Evolutionary conservation across 2,888 invertebrate genomes (phyloP).

Genomic region (Coelopa pilipes): DNA sequence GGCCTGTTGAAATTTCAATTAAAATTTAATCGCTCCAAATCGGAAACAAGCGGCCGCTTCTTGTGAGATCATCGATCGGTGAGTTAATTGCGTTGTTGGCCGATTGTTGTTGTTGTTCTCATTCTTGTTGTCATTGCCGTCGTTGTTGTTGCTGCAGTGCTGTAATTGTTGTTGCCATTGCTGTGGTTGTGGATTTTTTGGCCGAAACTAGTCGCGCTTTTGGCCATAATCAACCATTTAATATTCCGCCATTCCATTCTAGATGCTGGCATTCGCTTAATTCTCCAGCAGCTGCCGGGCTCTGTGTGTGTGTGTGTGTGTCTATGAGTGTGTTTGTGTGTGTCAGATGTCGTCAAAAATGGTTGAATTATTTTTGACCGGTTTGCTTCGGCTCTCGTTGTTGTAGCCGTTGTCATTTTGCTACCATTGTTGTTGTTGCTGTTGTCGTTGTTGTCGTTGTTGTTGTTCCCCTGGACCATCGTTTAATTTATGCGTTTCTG

Average conservation of each 20-base stretch:
- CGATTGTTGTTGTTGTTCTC: not conserved
- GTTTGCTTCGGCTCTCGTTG: too few relatives aligned
- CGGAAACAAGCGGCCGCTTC: too few relatives aligned
- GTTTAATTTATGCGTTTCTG: too few relatives aligned
- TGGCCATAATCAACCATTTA: slow-evolving; percentile 10
- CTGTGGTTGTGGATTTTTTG: not conserved
- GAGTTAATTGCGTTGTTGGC: not conserved
- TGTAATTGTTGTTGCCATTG: too few relatives aligned
- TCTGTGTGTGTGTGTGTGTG: not conserved
- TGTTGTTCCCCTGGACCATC: too few relatives aligned
- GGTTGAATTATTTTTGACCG: not conserved
- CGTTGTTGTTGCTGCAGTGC: not conserved
- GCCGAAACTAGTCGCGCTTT: slow-evolving; percentile 20
- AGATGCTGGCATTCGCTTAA: not conserved
- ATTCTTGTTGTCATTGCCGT: not conserved
- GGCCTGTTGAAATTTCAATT: too few relatives aligned
- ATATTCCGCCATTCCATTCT: not conserved
- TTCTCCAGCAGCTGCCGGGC: not conserved
- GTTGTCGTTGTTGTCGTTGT: too few relatives aligned
- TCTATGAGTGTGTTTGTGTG: not conserved
- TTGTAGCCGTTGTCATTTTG: too few relatives aligned
- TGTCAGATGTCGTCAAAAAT: not conserved
- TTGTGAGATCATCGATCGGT: too few relatives aligned
- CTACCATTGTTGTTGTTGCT: too few relatives aligned
- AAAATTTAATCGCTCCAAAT: too few relatives aligned